Percentiles rank a stretch among this genome's conserved stretches.
These are phyloP conservation scores for Girardinichthys multiradiatus DNA, from an alignment of 2,113 vertebrate genomes.

Conservation along the genomic window DNA sequence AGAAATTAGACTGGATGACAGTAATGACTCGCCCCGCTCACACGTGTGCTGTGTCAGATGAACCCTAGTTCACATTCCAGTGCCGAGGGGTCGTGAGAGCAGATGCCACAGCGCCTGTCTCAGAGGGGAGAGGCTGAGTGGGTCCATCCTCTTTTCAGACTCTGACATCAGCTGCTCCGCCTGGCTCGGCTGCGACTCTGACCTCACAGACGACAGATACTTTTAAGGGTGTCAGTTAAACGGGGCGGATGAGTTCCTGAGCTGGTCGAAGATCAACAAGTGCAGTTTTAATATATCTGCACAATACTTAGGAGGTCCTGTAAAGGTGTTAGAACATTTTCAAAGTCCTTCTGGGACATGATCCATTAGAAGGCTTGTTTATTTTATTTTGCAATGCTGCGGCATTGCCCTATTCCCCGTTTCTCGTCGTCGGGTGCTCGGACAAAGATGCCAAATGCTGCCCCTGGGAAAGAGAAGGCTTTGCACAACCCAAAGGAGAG, in stretches of 20 bases:
- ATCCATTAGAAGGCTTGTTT: conserved; percentile 46
- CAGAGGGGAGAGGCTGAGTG: conserved; percentile 50
- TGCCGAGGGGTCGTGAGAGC: conserved; percentile 58
- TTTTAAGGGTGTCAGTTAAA: conserved; percentile 91
- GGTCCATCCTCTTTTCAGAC: conserved; percentile 63
- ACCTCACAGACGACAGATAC: conserved; percentile 84
- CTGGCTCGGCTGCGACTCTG: conserved; percentile 86
- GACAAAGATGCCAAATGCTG: conserved; percentile 87
- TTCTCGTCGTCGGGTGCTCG: conserved; percentile 72
- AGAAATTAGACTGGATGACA: conserved; percentile 22
- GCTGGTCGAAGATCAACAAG: conserved; percentile 65
- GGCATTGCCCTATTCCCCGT: conserved; percentile 81
- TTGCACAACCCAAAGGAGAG: conserved; percentile 68
- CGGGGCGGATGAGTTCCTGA: conserved; percentile 79
- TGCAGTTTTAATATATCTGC: conserved; percentile 73
- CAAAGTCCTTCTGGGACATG: conserved; percentile 68
- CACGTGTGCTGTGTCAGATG: conserved; percentile 41
- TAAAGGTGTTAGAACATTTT: conserved; percentile 37
- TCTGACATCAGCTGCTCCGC: conserved; percentile 83
- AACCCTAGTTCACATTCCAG: conserved; percentile 59
- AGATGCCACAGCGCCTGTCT: conserved; percentile 66
- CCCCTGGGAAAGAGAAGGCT: conserved; percentile 77
- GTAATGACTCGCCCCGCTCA: conserved; percentile 60
- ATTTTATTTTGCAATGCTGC: conserved; percentile 80
- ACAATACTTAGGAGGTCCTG: conserved; percentile 73